phyloP scores from a whole-genome alignment of 1,140 invertebrate genomes.

The Camponotus floridanus region DNA sequence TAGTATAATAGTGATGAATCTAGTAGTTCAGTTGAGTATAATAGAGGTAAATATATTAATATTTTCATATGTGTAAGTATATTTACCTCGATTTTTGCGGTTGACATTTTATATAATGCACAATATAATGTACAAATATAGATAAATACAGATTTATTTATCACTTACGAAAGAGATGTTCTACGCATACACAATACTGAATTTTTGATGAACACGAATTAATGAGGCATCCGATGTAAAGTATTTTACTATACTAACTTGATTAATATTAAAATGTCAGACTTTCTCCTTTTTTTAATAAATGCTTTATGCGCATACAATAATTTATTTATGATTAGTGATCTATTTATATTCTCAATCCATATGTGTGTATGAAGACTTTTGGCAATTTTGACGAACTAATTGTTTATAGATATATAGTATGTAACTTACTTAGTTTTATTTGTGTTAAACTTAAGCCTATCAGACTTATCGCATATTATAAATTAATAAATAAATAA shows the following conservation, averaged over 20 bases:
- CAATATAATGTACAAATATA: conserved; percentile 69
- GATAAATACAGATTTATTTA: conserved; percentile 73
- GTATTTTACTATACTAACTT: conserved; percentile 64
- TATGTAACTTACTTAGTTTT: conserved; percentile 56
- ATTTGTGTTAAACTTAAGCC: conserved; percentile 71
- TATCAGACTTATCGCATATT: conserved; percentile 72
- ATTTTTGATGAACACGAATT: conserved; percentile 74
- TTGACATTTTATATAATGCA: conserved; percentile 58
- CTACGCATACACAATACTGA: conserved; percentile 72
- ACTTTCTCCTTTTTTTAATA: conserved; percentile 65
- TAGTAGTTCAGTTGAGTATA: conserved; percentile 63
- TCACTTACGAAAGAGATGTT: conserved; percentile 68
- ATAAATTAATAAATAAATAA: conserved; percentile 68
- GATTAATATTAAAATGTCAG: conserved; percentile 69
- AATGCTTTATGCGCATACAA: conserved; percentile 62
- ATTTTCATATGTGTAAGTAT: conserved; percentile 60
- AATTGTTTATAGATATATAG: conserved; percentile 55
- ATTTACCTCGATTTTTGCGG: conserved; percentile 56
- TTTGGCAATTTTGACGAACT: conserved; percentile 65
- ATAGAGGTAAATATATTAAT: conserved; percentile 70
- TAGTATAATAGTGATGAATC: conserved; percentile 56
- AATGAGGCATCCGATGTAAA: conserved; percentile 71
- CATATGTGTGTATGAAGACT: conserved; percentile 57
- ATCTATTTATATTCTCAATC: conserved; percentile 52
- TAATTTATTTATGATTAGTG: conserved; percentile 59